phyloP scores from a whole-genome alignment of 2,888 invertebrate species.

The Xylocampa areola region DNA sequence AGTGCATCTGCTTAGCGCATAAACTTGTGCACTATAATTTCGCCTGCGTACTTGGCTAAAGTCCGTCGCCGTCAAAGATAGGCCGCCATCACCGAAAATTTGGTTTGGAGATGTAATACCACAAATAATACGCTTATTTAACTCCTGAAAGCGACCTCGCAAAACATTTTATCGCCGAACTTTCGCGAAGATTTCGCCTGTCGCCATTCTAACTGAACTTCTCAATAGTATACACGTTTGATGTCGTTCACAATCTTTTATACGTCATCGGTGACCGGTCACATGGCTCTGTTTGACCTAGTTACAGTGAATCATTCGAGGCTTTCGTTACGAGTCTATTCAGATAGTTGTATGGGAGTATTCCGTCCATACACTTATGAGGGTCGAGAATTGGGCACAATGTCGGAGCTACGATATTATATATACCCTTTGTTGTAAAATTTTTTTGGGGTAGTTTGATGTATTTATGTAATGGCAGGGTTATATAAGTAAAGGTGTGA shows the following conservation, averaged over 20 bases:
- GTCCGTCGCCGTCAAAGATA: too few species aligned
- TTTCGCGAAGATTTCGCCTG: conserved; percentile 11
- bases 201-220: conserved; percentile 6
- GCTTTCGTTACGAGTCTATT: conserved; percentile 42
- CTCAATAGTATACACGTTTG: conserved; percentile 9
- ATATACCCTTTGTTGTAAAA: conserved; percentile 18
- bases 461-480: neutral
- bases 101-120: too few species aligned
- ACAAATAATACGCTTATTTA: conserved; percentile 10
- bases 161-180: conserved; percentile 20
- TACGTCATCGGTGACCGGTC: conserved; percentile 15
- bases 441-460: conserved; percentile 8
- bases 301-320: conserved; percentile 31
- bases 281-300: conserved; percentile 26
- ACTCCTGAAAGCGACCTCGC: conserved; percentile 6
- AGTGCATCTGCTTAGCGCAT: too few species aligned
- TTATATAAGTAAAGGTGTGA: neutral
- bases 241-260: conserved; percentile 19
- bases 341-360: conserved; percentile 22
- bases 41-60: too few species aligned
- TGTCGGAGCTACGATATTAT: conserved; percentile 33
- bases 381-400: conserved; percentile 28
- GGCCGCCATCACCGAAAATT: too few species aligned
- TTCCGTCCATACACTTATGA: conserved; percentile 18
- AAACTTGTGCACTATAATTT: too few species aligned